These are phyloP conservation scores for Natator depressus DNA, from an alignment of 2,113 vertebrate genomes.

Conservation along the genomic window DNA sequence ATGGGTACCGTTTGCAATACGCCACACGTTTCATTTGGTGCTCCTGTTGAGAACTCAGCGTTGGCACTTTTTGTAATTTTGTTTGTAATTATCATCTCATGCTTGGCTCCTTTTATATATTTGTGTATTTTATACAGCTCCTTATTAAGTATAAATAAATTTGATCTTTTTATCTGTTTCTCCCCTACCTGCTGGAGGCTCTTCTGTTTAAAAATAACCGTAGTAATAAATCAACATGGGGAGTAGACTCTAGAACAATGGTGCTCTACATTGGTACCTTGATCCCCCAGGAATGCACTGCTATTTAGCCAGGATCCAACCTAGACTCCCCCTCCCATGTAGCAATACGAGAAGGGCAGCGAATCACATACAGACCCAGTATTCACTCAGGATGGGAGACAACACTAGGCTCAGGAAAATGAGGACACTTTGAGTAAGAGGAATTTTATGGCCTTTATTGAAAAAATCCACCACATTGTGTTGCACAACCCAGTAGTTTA, in stretches of 20 bases:
- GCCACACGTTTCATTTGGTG: background rate
- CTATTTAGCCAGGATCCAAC: background rate
- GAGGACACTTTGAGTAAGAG: background rate
- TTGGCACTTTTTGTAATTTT: background rate
- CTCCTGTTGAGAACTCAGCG: background rate
- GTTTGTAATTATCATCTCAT: background rate
- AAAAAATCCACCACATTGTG: background rate
- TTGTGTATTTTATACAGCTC: conserved; percentile 25
- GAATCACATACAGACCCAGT: background rate
- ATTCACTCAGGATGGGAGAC: background rate
- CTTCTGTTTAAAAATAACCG: conserved; percentile 5
- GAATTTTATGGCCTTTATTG: background rate
- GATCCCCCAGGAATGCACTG: background rate
- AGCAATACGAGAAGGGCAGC: background rate
- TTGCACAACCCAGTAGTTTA: background rate
- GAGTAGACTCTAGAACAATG: background rate
- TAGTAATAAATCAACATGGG: background rate
- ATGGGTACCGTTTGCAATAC: background rate
- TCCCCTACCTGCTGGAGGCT: conserved; percentile 53
- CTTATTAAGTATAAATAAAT: conserved; percentile 52
- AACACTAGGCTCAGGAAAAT: background rate
- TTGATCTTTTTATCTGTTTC: conserved; percentile 52
- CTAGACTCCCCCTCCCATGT: background rate
- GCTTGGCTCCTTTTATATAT: background rate
- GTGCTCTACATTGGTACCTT: background rate